Evolutionary conservation across 1,140 invertebrate species (phyloP), one percentile per base, ranked within the genome.

Genomic region (Hirudo medicinalis): DNA sequence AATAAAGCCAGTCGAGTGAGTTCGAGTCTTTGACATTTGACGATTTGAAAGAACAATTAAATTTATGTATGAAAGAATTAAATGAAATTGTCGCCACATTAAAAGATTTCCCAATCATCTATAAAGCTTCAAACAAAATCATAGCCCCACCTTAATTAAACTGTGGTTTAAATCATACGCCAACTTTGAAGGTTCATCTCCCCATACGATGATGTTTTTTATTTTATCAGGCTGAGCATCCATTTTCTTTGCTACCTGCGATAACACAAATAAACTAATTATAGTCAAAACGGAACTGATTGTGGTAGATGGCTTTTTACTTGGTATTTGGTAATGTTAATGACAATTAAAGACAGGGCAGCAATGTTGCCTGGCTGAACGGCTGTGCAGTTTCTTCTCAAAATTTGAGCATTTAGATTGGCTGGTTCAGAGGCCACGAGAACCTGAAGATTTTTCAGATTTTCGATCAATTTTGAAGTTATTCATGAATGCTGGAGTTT

Each of bases 221-320:
- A 63, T 63, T 63, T 32, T 63, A 22, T 63, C 57, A 25, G 57
- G 57, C 20, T n/a, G 57, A 32, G 57, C 57, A 63, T 63, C 57
- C 57, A 63, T 63, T 63, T 63, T 63, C 29, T 63, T 63, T 22
- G 57, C 57, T 32, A 63, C 57, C 57, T 63, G 20, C 22, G 19
- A 22, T 11, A 2, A 11, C 6, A n/a, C 19, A 63, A 57, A 63
- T 25, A 22, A 60, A 27, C 55, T 60, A 22, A 63, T 25, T 63
- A 63, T 13, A 63, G 8, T 63, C 29, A 11, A 19, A 63, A 25
- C 22, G 3, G 57, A 25, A 22, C 19, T 13, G 22, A 1, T n/a
- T 15, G 19, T 2, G 19, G 29, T 13, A 32, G 11, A 19, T 25
- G 29, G 29, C 15, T 63, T 63, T 63, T 63, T 63, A 63, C 57